Conservation (phyloP, 2,888 invertebrate genomes). For the Caenorhabditis sp. region DNA sequence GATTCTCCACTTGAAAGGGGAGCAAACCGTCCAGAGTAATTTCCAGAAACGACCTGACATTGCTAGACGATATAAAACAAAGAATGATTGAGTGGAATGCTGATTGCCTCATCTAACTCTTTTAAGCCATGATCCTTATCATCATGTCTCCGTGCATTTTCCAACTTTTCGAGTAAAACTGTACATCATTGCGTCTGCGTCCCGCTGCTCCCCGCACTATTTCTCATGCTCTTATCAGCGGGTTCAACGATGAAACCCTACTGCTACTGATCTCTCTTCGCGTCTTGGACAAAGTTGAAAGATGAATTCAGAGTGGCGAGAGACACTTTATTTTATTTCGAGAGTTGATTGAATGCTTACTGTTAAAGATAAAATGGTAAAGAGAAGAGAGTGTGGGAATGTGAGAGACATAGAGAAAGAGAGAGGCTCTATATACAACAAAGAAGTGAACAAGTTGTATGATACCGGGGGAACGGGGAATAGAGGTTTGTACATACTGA, state of each 20-base stretch:
- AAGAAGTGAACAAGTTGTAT: neutral
- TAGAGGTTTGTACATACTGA: slow-evolving; percentile 35
- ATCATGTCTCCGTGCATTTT: slow-evolving; percentile 43
- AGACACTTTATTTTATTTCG: slow-evolving; percentile 7
- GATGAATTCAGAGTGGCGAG: slow-evolving; percentile 16
- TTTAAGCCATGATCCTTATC: slow-evolving; percentile 50
- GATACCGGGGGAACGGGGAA: slow-evolving; percentile 19
- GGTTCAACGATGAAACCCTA: slow-evolving; percentile 54
- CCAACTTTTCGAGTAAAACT: slow-evolving; percentile 54
- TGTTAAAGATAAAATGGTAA: no score
- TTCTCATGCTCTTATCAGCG: slow-evolving; percentile 27
- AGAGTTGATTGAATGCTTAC: neutral
- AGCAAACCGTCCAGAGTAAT: no score
- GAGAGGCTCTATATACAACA: slow-evolving; percentile 52
- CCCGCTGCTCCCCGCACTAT: slow-evolving; percentile 9
- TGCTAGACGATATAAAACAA: no score
- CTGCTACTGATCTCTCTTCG: slow-evolving; percentile 51
- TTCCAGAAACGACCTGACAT: no score
- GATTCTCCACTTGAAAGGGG: no score
- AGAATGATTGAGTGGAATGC: no score
- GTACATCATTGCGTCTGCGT: slow-evolving; percentile 40
- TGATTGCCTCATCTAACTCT: slow-evolving; percentile 50
- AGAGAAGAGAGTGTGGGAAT: neutral
- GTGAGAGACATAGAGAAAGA: slow-evolving; percentile 5
- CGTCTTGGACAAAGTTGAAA: slow-evolving; percentile 25